Base-by-base conservation (phyloP, 2,888 invertebrate genomes). In the Mythimna lalbum region DNA sequence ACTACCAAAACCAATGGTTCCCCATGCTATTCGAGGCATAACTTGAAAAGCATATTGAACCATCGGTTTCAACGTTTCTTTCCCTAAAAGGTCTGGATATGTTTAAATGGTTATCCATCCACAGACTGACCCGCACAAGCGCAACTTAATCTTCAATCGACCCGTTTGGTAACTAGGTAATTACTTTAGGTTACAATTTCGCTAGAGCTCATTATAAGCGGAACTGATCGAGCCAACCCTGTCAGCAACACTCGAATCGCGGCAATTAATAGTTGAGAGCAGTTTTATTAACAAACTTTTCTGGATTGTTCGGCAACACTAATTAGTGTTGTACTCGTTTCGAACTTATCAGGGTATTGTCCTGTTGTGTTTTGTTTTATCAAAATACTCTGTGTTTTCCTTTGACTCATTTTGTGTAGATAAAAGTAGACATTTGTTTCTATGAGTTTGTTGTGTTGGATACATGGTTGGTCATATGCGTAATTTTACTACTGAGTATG, bases 221-320 rank as follows among this genome's bases (percentile, higher is more conserved):
- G 75, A 71, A 76, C 67, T 80, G 69, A 81, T 75, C 70, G 66
- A 72, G 62, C 60, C 63, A 36, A 78, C 70, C 74, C 70, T 49
- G 74, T 77, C 78, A 80, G 68, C 65, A 75, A 71, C 81, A 84
- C 81, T 85, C 84, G 77, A 87, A 84, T 84, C 77, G 81, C 69
- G 78, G 83, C 88, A 89, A 89, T 90, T 89, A 89, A 86, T 88
- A 90, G 89, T 89, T 89, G 80, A 82, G 81, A 83, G 72, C 83
- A 87, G 88, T 89, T 87, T 88, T 83, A 85, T 89, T 87, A 89
- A 88, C 82, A 87, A 90, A 90, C 89, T 90, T 90, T 88, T 86
- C 83, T 82, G 82, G 78, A 87, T 88, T 87, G 87, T 88, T 86
- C 83, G 75, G 71, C 76, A 86, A 89, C 87, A 87, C 87, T 90